phyloP scores from a whole-genome alignment of 2,797 vertebrate species.

The Hydrocynus forskahlii region DNA sequence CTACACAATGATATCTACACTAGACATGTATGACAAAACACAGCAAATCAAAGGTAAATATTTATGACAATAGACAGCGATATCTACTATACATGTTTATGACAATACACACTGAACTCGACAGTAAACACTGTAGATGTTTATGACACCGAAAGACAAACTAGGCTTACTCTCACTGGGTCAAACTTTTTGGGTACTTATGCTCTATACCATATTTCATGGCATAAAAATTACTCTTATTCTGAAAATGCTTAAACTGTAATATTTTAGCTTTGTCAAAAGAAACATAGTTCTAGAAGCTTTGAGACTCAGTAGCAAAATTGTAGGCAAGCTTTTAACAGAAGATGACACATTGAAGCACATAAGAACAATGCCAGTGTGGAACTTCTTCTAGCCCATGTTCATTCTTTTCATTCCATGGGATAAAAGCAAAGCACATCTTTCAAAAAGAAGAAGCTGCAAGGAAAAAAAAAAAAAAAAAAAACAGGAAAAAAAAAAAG shows the following conservation, averaged over 20 bases:
- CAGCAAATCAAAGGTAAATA: neutral
- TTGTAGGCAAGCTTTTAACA: conserved; percentile 16
- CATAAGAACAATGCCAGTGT: conserved; percentile 9
- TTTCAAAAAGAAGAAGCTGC: conserved; percentile 64
- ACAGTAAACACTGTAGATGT: neutral
- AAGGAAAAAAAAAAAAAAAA: conserved; percentile 49
- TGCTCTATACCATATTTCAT: neutral
- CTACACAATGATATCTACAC: too few species aligned
- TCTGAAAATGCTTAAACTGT: neutral
- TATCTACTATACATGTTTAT: neutral
- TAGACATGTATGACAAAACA: too few species aligned
- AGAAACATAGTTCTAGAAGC: neutral
- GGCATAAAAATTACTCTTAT: neutral
- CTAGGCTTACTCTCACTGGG: neutral
- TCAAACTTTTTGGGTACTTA: neutral
- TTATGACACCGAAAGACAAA: neutral
- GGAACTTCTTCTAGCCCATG: conserved; percentile 35
- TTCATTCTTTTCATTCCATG: conserved; percentile 53
- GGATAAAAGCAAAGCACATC: conserved; percentile 50
- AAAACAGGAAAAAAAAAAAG: conserved; percentile 16
- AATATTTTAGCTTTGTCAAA: neutral
- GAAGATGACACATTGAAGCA: neutral
- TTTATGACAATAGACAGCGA: neutral
- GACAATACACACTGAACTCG: neutral
- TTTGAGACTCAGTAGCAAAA: neutral